phyloP scores from a whole-genome alignment of 2,888 invertebrate genomes.

The Crossocerus cetratus region DNA sequence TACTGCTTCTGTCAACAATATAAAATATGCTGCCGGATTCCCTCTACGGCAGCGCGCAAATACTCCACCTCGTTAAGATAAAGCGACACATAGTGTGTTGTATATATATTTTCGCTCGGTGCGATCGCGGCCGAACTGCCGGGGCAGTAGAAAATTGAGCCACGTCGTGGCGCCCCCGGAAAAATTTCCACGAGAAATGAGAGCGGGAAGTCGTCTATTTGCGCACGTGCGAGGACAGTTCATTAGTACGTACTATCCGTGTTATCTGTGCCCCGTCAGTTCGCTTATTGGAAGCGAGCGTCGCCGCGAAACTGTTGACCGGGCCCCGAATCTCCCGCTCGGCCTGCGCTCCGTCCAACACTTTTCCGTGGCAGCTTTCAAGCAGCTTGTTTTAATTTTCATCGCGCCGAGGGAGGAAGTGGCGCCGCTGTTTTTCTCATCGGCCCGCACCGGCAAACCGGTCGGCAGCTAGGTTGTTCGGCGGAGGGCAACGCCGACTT shows the following conservation, averaged over 20 bases:
- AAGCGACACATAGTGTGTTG: conserved; percentile 28
- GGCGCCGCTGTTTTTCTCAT: conserved; percentile 28
- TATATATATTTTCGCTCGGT: conserved; percentile 38
- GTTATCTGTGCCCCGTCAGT: conserved; percentile 17
- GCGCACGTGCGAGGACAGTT: conserved; percentile 29
- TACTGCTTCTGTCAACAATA: conserved; percentile 25
- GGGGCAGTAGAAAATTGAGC: conserved; percentile 2
- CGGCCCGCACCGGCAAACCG: conserved; percentile 26
- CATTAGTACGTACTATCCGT: conserved; percentile 28
- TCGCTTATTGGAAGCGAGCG: conserved; percentile 24
- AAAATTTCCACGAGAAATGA: not conserved
- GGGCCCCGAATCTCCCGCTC: not conserved
- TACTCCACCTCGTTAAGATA: conserved; percentile 42
- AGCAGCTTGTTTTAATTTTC: conserved; percentile 40
- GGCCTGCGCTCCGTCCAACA: not conserved
- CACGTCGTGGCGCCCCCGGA: not conserved
- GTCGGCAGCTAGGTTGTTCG: conserved; percentile 2
- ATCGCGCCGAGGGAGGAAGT: conserved; percentile 3
- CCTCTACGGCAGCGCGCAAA: conserved; percentile 25
- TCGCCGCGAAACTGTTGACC: conserved; percentile 7
- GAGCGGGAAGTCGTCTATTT: conserved; percentile 10
- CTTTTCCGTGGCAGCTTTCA: not conserved
- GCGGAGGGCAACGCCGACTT: not conserved
- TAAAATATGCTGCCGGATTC: conserved; percentile 44
- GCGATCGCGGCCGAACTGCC: conserved; percentile 28